Base-by-base conservation (phyloP, 1,140 invertebrate genomes). In the Hyles vespertilio region DNA sequence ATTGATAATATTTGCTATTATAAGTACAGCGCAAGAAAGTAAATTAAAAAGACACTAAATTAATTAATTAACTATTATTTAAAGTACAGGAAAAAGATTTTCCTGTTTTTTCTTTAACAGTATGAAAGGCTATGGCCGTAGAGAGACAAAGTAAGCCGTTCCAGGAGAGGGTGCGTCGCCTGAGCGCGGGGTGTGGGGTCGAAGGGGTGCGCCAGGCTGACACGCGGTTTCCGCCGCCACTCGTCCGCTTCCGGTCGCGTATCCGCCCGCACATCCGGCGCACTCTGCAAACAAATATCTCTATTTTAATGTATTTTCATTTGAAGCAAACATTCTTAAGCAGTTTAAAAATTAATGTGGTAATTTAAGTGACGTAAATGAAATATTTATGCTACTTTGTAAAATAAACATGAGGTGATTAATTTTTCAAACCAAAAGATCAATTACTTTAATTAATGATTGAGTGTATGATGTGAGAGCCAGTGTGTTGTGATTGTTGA, bases 161-260 rank as follows among this genome's bases (percentile, higher is more conserved):
- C 7, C 47, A n/a, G n/a, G n/a, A n/a, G n/a, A n/a, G 9, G 6
- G 47, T 11, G 47, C 22, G 6, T 34, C 43, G 34, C 36, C n/a
- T 22, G 11, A 32, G 50, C 44, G 60, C 48, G 51, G 51, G 52
- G 45, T 32, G 50, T 8, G 50, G 3, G 22, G 32, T 2, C 6
- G 50, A 8, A 4, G 32, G 57, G 52, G 56, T 49, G 59, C 8
- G 58, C 51, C 59, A 56, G 60, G 63, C 60, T 51, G 61, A 57
- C 62, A 40, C 52, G 44, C 44, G 7, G 43, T 61, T 52, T 50
- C 32, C 50, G 11, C 52, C 62, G 60, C 52, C 75, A 77, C 73
- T 77, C 66, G 68, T 56, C 56, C 60, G 73, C 67, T 86, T 86
- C 83, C 83, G 83, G 83, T 73, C 63, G n/a, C 65, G 69, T 69